Evolutionary conservation across 2,113 vertebrate genomes (phyloP).

Genomic region (Oriolus oriolus): DNA sequence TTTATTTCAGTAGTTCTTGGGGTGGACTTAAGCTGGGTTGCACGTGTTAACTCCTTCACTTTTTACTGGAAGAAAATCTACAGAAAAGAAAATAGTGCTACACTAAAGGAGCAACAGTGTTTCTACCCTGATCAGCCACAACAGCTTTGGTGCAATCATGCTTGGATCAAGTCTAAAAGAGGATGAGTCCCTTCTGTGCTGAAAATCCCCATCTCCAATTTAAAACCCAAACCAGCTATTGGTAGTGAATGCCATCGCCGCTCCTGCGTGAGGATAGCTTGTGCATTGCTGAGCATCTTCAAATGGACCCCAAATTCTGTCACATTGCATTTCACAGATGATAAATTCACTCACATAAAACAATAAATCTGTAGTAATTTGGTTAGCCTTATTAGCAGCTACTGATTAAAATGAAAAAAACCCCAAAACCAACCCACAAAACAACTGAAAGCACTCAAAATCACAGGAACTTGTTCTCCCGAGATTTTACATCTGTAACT

Average conservation of each 20-base stretch:
- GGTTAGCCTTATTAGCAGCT: background rate
- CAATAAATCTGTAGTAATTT: background rate
- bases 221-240: background rate
- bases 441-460: background rate
- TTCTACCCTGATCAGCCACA: background rate
- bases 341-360: background rate
- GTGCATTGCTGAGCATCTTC: background rate
- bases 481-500: background rate
- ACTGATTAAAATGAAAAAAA: background rate
- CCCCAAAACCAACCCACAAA: background rate
- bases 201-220: background rate
- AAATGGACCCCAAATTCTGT: background rate
- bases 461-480: background rate
- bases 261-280: background rate
- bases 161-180: background rate
- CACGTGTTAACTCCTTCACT: background rate
- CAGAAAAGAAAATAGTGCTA: background rate
- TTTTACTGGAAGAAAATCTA: background rate
- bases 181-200: background rate
- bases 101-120: background rate
- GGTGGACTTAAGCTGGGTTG: background rate
- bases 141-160: background rate
- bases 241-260: background rate
- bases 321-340: background rate
- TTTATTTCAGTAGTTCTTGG: background rate